Conservation (phyloP, 2,888 invertebrate genomes). For the Agonopterix subpropinquella region DNA sequence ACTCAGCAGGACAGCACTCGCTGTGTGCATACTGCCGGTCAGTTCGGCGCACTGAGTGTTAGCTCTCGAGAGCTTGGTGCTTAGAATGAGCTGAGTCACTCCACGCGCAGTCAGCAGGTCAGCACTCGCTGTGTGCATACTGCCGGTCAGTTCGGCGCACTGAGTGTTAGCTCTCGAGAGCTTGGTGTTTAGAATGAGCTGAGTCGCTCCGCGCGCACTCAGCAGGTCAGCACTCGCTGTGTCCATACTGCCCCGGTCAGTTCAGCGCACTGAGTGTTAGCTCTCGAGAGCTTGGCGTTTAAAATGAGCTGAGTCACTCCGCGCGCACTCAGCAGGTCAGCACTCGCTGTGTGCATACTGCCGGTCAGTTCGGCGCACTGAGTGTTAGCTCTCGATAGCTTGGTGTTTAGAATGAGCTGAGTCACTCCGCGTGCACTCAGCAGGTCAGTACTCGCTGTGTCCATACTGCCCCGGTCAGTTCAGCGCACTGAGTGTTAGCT, state of each 20-base stretch:
- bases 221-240: conserved; percentile 24
- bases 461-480: conserved; percentile 9
- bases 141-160: background rate
- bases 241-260: conserved; percentile 15
- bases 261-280: too few relatives aligned
- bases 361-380: too few relatives aligned
- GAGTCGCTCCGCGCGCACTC: conserved; percentile 35
- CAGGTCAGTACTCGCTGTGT: too few relatives aligned
- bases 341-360: conserved; percentile 21
- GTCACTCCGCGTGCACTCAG: too few relatives aligned
- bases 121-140: conserved; percentile 21
- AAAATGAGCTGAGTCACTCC: conserved; percentile 49
- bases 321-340: conserved; percentile 28
- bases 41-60: too few relatives aligned
- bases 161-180: too few relatives aligned
- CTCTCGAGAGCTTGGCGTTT: too few relatives aligned
- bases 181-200: conserved; percentile 33
- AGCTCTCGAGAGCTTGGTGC: too few relatives aligned
- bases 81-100: conserved; percentile 52
- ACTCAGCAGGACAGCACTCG: conserved; percentile 29
- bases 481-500: too few relatives aligned
- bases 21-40: conserved; percentile 15
- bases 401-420: too few relatives aligned
- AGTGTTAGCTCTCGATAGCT: too few relatives aligned
- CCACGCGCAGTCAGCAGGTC: conserved; percentile 26